Percentiles rank a stretch among this genome's conserved stretches.
These are phyloP conservation scores for Gymnosoma rotundatum DNA, from an alignment of 2,888 invertebrate genomes.

Conservation along the genomic window DNA sequence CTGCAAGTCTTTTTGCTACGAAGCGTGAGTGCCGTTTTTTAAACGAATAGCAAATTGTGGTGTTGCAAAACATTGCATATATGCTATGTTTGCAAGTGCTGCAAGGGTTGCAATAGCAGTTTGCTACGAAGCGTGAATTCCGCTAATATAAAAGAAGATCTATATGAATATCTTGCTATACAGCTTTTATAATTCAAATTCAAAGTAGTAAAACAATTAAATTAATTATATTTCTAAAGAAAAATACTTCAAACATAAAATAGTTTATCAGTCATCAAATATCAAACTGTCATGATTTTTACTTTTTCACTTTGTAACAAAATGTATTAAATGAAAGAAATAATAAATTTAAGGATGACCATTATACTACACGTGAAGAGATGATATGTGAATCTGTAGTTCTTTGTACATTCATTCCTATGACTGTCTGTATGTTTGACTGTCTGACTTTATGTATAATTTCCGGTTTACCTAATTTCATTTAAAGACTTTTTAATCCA, in stretches of 20 bases:
- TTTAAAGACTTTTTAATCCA: slow-evolving; percentile 61
- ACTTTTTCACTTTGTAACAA: not conserved
- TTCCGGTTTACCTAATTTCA: slow-evolving; percentile 67
- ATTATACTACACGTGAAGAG: slow-evolving; percentile 1
- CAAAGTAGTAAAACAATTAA: slow-evolving; percentile 7
- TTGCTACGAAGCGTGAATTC: too few species aligned
- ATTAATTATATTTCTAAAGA: slow-evolving; percentile 3
- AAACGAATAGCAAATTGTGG: too few species aligned
- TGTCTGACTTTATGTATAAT: slow-evolving; percentile 47
- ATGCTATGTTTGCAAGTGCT: too few species aligned
- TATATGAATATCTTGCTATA: too few species aligned
- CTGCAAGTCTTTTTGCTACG: too few species aligned
- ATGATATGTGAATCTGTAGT: not conserved
- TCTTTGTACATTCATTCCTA: not conserved
- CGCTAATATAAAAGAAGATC: too few species aligned
- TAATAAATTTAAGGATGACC: not conserved
- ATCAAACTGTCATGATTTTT: slow-evolving; percentile 25
- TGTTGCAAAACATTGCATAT: too few species aligned
- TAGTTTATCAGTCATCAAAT: slow-evolving; percentile 15
- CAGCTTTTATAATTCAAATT: not conserved
- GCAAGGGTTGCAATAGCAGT: too few species aligned
- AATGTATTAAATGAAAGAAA: slow-evolving; percentile 30
- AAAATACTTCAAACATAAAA: not conserved
- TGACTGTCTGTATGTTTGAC: not conserved
- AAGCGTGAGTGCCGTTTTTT: too few species aligned